These are phyloP conservation scores for Scartelaos histophorus DNA, from an alignment of 2,113 vertebrate species.

Conservation along the genomic window DNA sequence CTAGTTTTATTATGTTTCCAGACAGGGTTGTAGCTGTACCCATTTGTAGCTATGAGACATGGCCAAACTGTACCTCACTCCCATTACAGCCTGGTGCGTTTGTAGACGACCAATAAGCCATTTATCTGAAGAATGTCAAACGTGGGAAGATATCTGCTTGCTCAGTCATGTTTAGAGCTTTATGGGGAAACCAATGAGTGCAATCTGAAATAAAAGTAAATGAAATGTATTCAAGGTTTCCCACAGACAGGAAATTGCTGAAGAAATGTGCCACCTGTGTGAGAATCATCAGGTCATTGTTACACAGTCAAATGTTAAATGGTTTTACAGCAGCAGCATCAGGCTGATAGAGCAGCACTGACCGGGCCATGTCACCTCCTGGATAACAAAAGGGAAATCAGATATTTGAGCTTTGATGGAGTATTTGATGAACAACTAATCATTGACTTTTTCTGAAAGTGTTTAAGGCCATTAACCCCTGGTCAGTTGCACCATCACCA, in stretches of 20 bases:
- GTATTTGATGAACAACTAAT: not conserved
- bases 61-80: constrained; percentile 11
- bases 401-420: not conserved
- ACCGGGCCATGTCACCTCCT: not conserved
- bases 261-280: constrained; percentile 21
- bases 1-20: not conserved
- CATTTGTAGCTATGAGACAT: not conserved
- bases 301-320: constrained; percentile 39
- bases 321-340: constrained; percentile 20
- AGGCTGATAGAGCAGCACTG: constrained; percentile 18
- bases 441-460: not conserved
- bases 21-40: not conserved
- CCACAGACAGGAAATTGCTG: constrained; percentile 28
- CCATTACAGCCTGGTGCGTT: not conserved
- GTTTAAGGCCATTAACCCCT: not conserved
- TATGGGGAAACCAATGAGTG: constrained; percentile 21
- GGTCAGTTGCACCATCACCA: not conserved
- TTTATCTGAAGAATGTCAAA: not conserved
- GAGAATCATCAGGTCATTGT: constrained; percentile 21
- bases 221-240: constrained; percentile 4
- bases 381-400: constrained; percentile 4
- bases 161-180: constrained; percentile 16
- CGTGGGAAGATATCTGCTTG: not conserved
- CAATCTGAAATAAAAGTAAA: constrained; percentile 14
- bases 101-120: not conserved